Evolutionary conservation across 2,113 vertebrate genomes (phyloP).

Genomic region (Euleptes europaea): DNA sequence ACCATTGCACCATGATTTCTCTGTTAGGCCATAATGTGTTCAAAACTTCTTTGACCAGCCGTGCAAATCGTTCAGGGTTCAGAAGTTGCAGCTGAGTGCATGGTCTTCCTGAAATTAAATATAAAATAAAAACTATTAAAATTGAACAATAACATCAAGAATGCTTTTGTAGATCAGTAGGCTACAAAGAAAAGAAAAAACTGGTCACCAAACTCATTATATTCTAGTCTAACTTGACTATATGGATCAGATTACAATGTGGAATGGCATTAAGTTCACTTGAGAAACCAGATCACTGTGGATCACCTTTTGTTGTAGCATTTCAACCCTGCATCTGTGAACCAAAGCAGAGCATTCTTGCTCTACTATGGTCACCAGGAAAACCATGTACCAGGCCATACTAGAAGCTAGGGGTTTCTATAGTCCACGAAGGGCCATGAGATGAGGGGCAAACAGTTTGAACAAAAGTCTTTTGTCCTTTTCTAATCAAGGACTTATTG

Average conservation of each 20-base stretch:
- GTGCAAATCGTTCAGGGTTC: slow-evolving; percentile 90
- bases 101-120: slow-evolving; percentile 89
- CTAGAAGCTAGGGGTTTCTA: background rate
- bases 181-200: background rate
- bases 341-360: background rate
- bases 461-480: background rate
- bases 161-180: background rate
- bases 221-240: background rate
- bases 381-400: background rate
- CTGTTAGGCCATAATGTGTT: slow-evolving; percentile 85
- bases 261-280: slow-evolving; percentile 49
- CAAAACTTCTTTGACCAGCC: slow-evolving; percentile 93
- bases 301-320: background rate
- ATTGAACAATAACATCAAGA: slow-evolving; percentile 23
- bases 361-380: background rate
- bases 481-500: background rate
- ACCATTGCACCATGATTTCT: slow-evolving; percentile 91
- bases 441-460: background rate
- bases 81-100: slow-evolving; percentile 94
- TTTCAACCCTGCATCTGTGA: background rate
- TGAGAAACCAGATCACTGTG: background rate
- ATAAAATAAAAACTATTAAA: slow-evolving; percentile 48
- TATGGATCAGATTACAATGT: slow-evolving; percentile 5
- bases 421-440: background rate
- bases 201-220: too few relatives aligned